Evolutionary conservation across 1,140 invertebrate genomes (phyloP), one percentile per base, ranked within the genome.

Genomic region (Oncopeltus fasciatus): DNA sequence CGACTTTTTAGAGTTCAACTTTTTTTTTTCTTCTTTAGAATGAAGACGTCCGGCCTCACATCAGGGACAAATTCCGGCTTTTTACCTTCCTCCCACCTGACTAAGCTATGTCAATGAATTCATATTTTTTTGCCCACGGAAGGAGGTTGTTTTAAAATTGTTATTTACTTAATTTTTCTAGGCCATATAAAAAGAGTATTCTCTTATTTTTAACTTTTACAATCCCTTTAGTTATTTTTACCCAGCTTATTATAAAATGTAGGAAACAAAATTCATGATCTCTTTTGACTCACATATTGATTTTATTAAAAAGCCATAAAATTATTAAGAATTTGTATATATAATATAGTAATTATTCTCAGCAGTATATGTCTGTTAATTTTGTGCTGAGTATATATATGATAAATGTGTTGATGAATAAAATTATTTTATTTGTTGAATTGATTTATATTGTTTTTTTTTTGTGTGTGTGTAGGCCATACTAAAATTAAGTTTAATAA

Each of bases 1-100:
- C n/a, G n/a, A n/a, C n/a, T n/a, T n/a, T n/a, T n/a, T n/a, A n/a
- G n/a, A 58, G 21, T 18, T 12, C 18, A 33, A 5, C 2, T 49
- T 49, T n/a, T 31, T 18, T 64, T 69, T 64, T 66, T 72, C 71
- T 70, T 69, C 77, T 80, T 44, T 76, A 92, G 88, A 89, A 90
- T 74, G 86, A 91, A 76, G 92, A 95, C 74, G 92, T 95, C 0
- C 77, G 92, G 68, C 92, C 91, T 26, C 86, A 87, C 73, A 93
- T 95, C 68, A 78, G 89, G 49, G 87, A 92, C 67, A 88, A 88
- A 69, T 95, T 88, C 76, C 86, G 88, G 70, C 78, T 94, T 2
- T 90, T 90, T 77, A 89, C 85, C 69, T 89, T 90, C 73, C 75
- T 95, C 68, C 89, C 90, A 20, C 88, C 90, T 5, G 88, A 90